Base-by-base conservation (phyloP, 2,888 invertebrate genomes). In the Hipparchia semele region DNA sequence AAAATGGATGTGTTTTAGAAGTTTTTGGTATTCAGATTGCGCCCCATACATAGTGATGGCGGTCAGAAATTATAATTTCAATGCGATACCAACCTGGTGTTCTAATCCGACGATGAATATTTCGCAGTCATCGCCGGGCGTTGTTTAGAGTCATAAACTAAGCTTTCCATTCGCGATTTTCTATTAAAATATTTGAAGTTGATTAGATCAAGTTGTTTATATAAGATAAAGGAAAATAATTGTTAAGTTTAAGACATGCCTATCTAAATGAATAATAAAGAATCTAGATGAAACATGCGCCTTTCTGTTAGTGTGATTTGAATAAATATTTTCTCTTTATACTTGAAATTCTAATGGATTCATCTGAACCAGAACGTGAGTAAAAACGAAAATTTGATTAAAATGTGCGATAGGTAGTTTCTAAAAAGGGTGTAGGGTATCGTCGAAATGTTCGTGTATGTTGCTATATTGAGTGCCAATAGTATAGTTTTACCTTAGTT, bases 11-110 rank as follows among this genome's bases (percentile, higher is more conserved):
- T 71, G 73, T 65, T 72, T 80, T 76, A 74, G 78, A 81, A 80
- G 80, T 86, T 69, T 90, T 90, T 88, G 86, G 82, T 86, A 90
- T 90, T 90, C 85, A 88, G 83, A 89, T 89, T 75, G 76, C 72
- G 75, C 75, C 80, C 85, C 88, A 88, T 90, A 87, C 87, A 90
- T 90, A 90, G 81, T 84, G 79, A 85, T 83, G 75, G 72, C 78
- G 85, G 83, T 81, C 83, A 75, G 80, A 77, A 79, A 92, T 92
- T 92, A 90, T 85, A 91, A 91, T 91, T 90, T 90, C 88, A 90
- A 90, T 85, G 79, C 75, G 86, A 77, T 86, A 84, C 86, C 86
- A 79, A 65, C 80, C 80, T 76, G 80, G 75, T 75, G 79, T 82
- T 81, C 82, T 83, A 85, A 82, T 81, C 74, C 76, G 73, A 72